phyloP scores from a whole-genome alignment of 2,113 vertebrate species.

The Dromas ardeola region DNA sequence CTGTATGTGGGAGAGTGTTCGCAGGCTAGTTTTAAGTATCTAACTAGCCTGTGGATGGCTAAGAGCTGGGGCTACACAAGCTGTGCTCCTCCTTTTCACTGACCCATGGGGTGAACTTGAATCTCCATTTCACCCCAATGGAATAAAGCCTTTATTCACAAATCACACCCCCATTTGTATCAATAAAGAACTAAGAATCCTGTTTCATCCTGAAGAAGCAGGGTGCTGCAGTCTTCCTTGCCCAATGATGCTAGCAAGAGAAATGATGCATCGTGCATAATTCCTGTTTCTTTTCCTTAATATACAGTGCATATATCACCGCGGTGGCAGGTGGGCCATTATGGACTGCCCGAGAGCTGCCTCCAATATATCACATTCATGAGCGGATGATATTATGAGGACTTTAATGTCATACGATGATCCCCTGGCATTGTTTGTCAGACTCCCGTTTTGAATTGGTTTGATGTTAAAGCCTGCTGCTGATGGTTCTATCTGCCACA shows the following conservation, averaged over 20 bases:
- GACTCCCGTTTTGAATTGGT: background rate
- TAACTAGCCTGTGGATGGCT: background rate
- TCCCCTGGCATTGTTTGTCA: constrained; percentile 23
- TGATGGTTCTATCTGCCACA: background rate
- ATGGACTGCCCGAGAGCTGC: background rate
- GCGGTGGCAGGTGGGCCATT: background rate
- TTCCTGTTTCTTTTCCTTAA: constrained; percentile 44
- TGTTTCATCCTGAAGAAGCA: background rate
- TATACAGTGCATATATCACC: constrained; percentile 8
- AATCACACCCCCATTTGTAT: background rate
- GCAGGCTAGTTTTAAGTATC: background rate
- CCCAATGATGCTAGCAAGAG: background rate
- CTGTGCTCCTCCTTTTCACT: background rate
- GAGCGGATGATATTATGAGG: constrained; percentile 17
- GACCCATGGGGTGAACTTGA: background rate
- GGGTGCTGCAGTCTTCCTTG: background rate
- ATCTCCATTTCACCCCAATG: background rate
- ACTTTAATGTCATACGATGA: constrained; percentile 13
- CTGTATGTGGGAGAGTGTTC: background rate
- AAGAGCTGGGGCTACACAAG: background rate
- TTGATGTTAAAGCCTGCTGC: background rate
- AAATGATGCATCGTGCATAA: background rate
- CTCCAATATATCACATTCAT: background rate
- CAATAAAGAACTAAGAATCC: background rate
- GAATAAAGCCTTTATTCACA: background rate